A percentile compares a stretch with the other conserved stretches of the same genome.
Conservation (phyloP, 1,140 invertebrate species). For the Pseudomyrmex dendroicus region DNA sequence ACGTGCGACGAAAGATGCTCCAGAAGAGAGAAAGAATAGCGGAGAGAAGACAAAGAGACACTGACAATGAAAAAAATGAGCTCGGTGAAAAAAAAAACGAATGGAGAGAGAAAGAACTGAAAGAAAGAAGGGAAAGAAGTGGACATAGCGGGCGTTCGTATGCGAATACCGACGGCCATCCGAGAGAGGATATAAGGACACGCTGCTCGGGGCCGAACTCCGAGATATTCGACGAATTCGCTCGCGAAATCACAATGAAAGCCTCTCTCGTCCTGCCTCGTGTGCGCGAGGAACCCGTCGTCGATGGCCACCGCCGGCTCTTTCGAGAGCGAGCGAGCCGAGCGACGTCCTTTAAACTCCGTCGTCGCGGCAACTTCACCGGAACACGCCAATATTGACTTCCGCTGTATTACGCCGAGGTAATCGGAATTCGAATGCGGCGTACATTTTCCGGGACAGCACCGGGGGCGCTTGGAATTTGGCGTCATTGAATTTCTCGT, state of each 20-base stretch:
- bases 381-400: conserved; percentile 60
- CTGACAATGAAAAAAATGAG: conserved; percentile 71
- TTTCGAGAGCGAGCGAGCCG: conserved; percentile 33
- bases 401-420: conserved; percentile 55
- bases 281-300: conserved; percentile 8
- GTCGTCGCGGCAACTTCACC: conserved; percentile 42
- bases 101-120: neutral
- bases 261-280: conserved; percentile 17
- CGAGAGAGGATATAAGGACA: conserved; percentile 50
- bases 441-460: conserved; percentile 43
- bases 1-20: conserved; percentile 69
- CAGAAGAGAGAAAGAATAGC: conserved; percentile 59
- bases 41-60: conserved; percentile 59
- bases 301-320: neutral
- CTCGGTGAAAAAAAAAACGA: conserved; percentile 27
- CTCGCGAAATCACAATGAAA: conserved; percentile 53
- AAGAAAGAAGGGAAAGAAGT: neutral
- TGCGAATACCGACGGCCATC: conserved; percentile 63
- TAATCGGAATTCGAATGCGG: conserved; percentile 54
- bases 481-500: conserved; percentile 30
- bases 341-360: conserved; percentile 52
- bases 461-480: conserved; percentile 37
- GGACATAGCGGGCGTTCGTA: conserved; percentile 61
- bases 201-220: conserved; percentile 57
- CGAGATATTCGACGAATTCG: conserved; percentile 64